A percentile compares a stretch with the other conserved stretches of the same genome.
Evolutionary conservation across 2,113 vertebrate species (phyloP).

Genomic region (Platysteira castanea): DNA sequence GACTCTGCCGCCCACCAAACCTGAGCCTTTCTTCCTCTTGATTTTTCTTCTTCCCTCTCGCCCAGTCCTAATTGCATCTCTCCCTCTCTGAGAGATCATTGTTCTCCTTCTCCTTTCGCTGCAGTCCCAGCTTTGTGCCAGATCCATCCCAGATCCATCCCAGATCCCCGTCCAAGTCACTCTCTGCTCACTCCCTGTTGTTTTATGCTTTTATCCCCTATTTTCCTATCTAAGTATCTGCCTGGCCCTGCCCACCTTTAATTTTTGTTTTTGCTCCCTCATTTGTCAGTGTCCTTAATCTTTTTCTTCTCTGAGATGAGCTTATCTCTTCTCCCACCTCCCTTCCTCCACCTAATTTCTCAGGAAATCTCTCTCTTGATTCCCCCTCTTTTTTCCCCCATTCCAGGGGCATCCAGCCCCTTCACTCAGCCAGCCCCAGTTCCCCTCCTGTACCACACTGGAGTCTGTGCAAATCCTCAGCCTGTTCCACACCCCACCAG

Average conservation of each 20-base stretch:
- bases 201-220: neutral
- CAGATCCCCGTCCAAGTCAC: neutral
- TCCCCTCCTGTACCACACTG: neutral
- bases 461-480: neutral
- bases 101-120: neutral
- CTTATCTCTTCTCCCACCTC: neutral
- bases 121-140: neutral
- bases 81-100: neutral
- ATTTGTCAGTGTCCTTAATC: neutral
- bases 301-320: neutral
- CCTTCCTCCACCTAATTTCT: neutral
- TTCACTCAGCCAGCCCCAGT: neutral
- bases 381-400: neutral
- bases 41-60: neutral
- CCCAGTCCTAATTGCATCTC: neutral
- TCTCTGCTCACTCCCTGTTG: neutral
- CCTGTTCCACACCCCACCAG: neutral
- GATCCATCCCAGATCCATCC: too few species aligned
- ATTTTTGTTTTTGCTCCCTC: neutral
- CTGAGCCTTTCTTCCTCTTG: neutral
- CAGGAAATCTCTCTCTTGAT: neutral
- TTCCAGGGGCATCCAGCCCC: neutral
- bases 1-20: neutral
- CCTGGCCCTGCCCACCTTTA: neutral
- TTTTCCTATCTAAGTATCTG: neutral